A percentile compares a stretch with the other conserved stretches of the same genome.
Conservation (phyloP, 2,888 invertebrate species). For the Flabesymbios commensalis region DNA sequence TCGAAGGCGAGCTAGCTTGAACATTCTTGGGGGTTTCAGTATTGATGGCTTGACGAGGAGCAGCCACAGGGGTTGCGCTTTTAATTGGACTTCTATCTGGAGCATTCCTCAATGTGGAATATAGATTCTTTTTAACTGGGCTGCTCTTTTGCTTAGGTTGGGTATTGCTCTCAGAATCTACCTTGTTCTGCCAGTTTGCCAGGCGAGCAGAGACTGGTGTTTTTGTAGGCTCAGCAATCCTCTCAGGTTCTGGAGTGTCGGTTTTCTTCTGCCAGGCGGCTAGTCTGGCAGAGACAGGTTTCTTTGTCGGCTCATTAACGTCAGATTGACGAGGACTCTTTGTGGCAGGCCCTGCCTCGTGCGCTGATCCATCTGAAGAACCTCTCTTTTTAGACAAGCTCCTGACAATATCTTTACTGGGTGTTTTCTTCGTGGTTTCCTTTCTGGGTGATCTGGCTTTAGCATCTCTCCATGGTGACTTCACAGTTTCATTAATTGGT, state of each 20-base stretch:
- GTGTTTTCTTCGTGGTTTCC: not conserved
- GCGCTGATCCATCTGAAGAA: not conserved
- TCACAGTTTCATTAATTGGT: not conserved
- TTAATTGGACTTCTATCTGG: too few relatives aligned
- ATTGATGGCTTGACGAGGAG: not conserved
- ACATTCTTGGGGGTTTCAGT: not conserved
- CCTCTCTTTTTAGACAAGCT: too few relatives aligned
- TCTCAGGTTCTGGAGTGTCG: not conserved
- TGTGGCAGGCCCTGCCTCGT: too few relatives aligned
- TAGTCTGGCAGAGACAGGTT: not conserved
- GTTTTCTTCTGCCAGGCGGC: not conserved
- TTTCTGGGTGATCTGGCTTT: not conserved
- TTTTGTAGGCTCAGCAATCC: constrained; percentile 49
- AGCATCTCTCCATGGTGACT: too few relatives aligned
- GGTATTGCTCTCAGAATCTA: too few relatives aligned
- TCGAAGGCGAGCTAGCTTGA: not conserved
- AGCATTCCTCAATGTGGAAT: too few relatives aligned
- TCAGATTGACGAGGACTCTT: not conserved
- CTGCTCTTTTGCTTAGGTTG: too few relatives aligned
- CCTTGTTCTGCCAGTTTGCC: constrained; percentile 55
- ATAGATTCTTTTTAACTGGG: too few relatives aligned
- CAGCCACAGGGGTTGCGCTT: not conserved
- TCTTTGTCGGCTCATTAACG: not conserved
- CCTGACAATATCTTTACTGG: too few relatives aligned
- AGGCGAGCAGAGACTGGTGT: constrained; percentile 51